Base-by-base conservation (phyloP, 2,797 vertebrate genomes). In the Sebastes aleutianus region DNA sequence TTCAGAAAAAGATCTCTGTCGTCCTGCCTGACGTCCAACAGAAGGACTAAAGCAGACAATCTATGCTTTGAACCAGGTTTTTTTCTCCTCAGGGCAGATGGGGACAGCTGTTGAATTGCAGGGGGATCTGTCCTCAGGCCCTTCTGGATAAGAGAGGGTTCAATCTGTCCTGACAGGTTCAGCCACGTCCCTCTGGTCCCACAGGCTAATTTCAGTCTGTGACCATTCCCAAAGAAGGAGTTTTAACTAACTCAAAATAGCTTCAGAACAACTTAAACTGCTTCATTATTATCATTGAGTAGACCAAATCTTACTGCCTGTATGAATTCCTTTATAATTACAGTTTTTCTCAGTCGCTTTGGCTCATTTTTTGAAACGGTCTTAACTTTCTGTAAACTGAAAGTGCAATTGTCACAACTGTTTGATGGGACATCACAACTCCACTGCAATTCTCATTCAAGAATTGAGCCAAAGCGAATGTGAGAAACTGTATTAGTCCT, bases 141-240 rank as follows among this genome's bases (percentile, higher is more conserved):
- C 64, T 34, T 79, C 66, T 72, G 66, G 70, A 74, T 31, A 75
- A 78, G 59, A 79, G 29, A 24, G 31, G 27, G 79, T 69, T 86
- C 79, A 77, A 34, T 88, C 59, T 63, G 78, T 84, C 79, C 66
- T 14, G 82, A 86, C 93, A 88, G 69, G 88, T 91, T 83, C 74
- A 59, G 90, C 76, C 92, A 84, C 9, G 79, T 75, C 63, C 79
- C 43, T 74, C 69, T 78, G 4, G 75, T 67, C 76, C 73, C 58
- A 62, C 9, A 27, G 75, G 36, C 59, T 75, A 24, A 80, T 75
- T 76, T 78, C 71, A 83, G 74, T n/a, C 31, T 26, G 50, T 57
- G 74, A 65, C 68, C 57, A 70, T 86, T 78, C 74, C 80, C 47
- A 75, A 62, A 83, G 72, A 39, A 74, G 59, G 6, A 65, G 31